Evolutionary conservation across 2,113 vertebrate species (phyloP).

Genomic region (Psammodynastes pulverulentus): DNA sequence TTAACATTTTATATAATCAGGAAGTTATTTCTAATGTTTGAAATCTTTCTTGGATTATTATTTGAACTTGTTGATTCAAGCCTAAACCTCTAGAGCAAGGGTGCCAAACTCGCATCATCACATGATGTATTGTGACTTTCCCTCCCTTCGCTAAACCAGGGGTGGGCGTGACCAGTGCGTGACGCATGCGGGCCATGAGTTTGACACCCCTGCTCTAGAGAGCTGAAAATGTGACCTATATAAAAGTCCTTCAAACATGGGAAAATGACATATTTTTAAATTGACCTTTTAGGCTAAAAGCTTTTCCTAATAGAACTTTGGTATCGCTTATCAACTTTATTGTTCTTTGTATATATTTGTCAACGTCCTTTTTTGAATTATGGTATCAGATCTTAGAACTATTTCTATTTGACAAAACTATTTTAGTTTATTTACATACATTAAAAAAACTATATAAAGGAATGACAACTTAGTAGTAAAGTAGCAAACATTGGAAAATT

Average conservation of each 20-base stretch:
- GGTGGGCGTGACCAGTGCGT: too few species aligned
- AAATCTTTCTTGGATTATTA: not conserved
- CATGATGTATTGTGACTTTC: too few species aligned
- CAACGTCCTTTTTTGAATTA: not conserved
- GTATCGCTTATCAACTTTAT: not conserved
- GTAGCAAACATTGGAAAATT: not conserved
- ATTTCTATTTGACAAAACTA: constrained; percentile 44
- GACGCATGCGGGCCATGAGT: too few species aligned
- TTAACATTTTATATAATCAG: not conserved
- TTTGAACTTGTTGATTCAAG: not conserved
- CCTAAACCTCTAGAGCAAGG: not conserved
- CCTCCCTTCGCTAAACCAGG: too few species aligned
- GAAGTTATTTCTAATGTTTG: not conserved
- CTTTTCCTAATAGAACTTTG: not conserved
- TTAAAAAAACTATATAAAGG: constrained; percentile 56
- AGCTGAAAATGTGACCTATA: not conserved
- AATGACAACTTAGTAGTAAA: not conserved
- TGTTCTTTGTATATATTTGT: not conserved
- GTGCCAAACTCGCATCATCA: too few species aligned
- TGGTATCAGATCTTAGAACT: not conserved
- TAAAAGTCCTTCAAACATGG: not conserved
- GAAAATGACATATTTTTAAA: not conserved
- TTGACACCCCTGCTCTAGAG: not conserved
- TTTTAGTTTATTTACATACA: constrained; percentile 21
- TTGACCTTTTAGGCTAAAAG: not conserved